These are phyloP conservation scores for Pangasianodon hypophthalmus DNA, from an alignment of 2,113 vertebrate species.

Conservation along the genomic window DNA sequence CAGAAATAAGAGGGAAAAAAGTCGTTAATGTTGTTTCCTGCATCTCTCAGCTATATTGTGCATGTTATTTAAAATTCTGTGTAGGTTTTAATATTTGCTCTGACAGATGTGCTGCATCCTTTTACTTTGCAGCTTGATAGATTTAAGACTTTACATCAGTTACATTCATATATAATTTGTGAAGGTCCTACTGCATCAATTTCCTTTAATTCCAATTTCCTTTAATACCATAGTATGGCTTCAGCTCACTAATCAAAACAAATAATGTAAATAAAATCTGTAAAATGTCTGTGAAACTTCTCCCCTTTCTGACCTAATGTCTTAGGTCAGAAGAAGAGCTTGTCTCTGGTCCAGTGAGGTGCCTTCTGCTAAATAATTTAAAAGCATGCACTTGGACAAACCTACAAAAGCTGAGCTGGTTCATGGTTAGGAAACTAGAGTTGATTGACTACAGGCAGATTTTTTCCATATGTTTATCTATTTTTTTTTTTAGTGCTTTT, in stretches of 20 bases:
- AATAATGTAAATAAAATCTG: background rate
- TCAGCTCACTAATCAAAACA: background rate
- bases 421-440: background rate
- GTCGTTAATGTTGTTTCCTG: background rate
- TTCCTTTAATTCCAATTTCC: background rate
- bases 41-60: constrained; percentile 30
- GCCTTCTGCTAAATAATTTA: background rate
- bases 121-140: background rate
- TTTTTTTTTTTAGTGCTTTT: no score
- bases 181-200: background rate
- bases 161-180: background rate
- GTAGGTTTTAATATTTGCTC: background rate
- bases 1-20: background rate
- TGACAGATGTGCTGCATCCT: background rate
- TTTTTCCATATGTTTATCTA: background rate
- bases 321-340: background rate
- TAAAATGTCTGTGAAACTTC: background rate
- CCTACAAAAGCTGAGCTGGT: background rate
- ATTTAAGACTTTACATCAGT: constrained; percentile 1
- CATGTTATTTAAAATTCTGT: background rate
- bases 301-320: background rate
- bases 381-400: background rate
- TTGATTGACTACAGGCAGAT: background rate
- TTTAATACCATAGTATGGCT: no score
- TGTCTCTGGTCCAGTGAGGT: background rate